Conservation (phyloP, 2,797 vertebrate genomes). For the Dipus sagitta region DNA sequence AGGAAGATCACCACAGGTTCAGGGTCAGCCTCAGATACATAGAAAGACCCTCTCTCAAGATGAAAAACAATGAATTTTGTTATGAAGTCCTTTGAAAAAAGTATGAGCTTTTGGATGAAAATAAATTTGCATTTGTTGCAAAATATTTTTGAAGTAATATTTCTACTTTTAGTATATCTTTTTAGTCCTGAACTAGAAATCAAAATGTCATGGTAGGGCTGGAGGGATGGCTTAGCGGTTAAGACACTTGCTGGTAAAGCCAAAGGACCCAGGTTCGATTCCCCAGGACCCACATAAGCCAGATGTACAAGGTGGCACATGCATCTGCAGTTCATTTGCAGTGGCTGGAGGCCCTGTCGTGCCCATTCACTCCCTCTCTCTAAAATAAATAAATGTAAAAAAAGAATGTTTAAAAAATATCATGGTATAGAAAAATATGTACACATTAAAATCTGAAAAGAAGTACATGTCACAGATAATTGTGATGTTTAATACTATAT, state of each 20-base stretch:
- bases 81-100: constrained; percentile 21
- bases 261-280: no score
- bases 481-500: not conserved
- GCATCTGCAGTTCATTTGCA: no score
- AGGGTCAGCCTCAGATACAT: not conserved
- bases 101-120: constrained; percentile 45
- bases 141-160: constrained; percentile 40
- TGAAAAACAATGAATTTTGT: constrained; percentile 2
- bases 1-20: not conserved
- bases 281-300: no score
- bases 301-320: no score
- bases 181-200: not conserved
- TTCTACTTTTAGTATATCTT: constrained; percentile 10
- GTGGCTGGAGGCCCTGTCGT: no score
- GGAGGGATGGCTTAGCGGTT: no score
- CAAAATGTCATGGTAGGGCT: not conserved
- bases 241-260: no score
- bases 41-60: not conserved
- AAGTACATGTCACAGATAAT: constrained; percentile 30
- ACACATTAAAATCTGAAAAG: constrained; percentile 6
- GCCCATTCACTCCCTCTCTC: no score
- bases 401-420: not conserved
- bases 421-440: not conserved
- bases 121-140: constrained; percentile 27
- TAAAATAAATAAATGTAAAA: no score